A percentile compares a stretch with the other conserved stretches of the same genome.
Conservation (phyloP, 2,888 invertebrate species). For the Pasiphila rectangulata region DNA sequence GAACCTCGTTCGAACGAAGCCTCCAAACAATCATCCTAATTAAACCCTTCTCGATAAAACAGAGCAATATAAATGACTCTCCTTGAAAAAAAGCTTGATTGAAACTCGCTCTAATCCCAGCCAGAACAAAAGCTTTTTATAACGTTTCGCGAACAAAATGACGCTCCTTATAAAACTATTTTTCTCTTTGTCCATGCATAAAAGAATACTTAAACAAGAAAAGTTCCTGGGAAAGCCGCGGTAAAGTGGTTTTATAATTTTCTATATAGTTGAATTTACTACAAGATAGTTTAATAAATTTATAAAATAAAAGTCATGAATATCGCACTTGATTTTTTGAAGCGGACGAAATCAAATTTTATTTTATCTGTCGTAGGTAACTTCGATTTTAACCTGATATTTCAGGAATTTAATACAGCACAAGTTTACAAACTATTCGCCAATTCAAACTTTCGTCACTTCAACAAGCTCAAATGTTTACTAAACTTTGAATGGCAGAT, state of each 20-base stretch:
- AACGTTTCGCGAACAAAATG: slow-evolving; percentile 28
- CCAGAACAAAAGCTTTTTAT: slow-evolving; percentile 25
- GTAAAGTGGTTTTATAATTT: slow-evolving; percentile 33
- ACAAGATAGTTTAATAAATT: background rate
- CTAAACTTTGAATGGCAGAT: slow-evolving; percentile 38
- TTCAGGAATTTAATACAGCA: slow-evolving; percentile 7
- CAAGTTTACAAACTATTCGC: slow-evolving; percentile 21
- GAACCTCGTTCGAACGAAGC: no score
- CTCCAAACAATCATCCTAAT: background rate
- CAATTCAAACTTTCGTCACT: slow-evolving; percentile 23
- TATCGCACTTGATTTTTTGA: no score
- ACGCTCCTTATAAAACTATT: slow-evolving; percentile 31
- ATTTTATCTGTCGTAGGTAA: no score
- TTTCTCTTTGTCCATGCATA: slow-evolving; percentile 30
- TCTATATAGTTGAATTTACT: slow-evolving; percentile 14
- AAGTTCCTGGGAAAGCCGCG: slow-evolving; percentile 31
- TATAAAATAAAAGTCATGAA: no score
- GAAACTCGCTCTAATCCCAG: slow-evolving; percentile 21
- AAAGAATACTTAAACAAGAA: slow-evolving; percentile 35
- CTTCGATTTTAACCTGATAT: background rate
- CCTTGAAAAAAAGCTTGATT: slow-evolving; percentile 28
- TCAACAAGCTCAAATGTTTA: background rate
- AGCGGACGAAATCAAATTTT: no score
- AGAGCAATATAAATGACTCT: slow-evolving; percentile 48
- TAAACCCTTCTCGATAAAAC: slow-evolving; percentile 2